Percentiles rank a stretch among this genome's conserved stretches.
Conservation (phyloP, 2,113 vertebrate genomes). For the Tetrao urogallus region DNA sequence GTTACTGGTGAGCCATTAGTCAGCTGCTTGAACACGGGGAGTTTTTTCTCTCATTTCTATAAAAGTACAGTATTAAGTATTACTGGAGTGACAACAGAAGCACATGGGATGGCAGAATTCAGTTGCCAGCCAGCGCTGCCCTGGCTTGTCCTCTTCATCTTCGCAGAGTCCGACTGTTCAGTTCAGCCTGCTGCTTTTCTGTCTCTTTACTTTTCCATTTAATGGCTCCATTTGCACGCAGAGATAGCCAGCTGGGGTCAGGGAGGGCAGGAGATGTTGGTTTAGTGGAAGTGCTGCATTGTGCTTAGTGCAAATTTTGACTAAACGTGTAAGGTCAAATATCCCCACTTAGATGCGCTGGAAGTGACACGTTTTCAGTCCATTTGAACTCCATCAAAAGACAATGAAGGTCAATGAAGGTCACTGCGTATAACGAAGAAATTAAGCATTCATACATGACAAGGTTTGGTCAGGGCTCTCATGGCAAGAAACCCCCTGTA, state of each 20-base stretch:
- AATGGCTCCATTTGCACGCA: neutral
- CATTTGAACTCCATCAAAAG: conserved; percentile 6
- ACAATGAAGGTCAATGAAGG: neutral
- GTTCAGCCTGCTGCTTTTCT: neutral
- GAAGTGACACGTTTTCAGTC: neutral
- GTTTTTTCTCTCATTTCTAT: neutral
- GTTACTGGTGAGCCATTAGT: neutral
- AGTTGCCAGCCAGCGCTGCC: neutral
- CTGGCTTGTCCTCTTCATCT: accelerated
- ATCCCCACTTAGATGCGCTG: neutral
- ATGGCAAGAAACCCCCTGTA: neutral
- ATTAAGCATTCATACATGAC: neutral
- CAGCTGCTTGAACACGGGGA: neutral
- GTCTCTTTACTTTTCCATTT: neutral
- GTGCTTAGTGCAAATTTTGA: neutral
- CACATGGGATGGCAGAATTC: neutral
- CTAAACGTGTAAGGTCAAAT: neutral
- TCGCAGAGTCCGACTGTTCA: neutral
- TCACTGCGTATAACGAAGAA: neutral
- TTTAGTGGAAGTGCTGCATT: neutral
- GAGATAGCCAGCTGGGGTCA: neutral
- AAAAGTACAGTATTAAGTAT: neutral
- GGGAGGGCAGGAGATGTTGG: neutral
- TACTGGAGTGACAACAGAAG: neutral
- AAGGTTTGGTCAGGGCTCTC: neutral